Evolutionary conservation across 2,113 vertebrate species (phyloP).

Genomic region (Tenebrosternarchus preto): DNA sequence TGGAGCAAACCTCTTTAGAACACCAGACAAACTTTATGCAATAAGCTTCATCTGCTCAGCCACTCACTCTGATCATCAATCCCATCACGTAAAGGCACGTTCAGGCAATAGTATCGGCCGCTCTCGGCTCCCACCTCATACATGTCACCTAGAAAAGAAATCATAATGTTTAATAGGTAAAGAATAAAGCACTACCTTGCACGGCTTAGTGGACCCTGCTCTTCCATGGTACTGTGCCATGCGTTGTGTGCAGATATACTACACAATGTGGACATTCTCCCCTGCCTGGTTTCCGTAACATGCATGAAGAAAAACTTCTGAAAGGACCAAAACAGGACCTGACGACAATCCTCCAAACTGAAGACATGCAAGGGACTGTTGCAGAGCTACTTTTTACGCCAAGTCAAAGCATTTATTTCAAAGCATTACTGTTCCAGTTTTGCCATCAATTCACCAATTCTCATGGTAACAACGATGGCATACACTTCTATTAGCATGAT

Average conservation of each 20-base stretch:
- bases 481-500: too few species aligned
- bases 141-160: constrained; percentile 86
- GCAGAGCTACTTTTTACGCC: background rate
- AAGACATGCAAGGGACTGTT: background rate
- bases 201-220: too few species aligned
- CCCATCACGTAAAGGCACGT: constrained; percentile 93
- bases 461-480: too few species aligned
- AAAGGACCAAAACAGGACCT: background rate
- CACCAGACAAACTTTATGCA: background rate
- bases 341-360: too few species aligned
- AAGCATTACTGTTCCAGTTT: too few species aligned
- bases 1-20: too few species aligned
- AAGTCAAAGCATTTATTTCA: too few species aligned
- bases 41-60: background rate
- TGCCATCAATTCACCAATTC: too few species aligned
- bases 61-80: constrained; percentile 97
- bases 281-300: background rate
- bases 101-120: constrained; percentile 96
- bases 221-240: too few species aligned
- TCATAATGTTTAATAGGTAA: background rate
- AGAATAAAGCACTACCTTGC: background rate
- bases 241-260: background rate
- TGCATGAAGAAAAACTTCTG: too few species aligned
- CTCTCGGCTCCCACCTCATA: constrained; percentile 98
- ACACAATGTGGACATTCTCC: background rate